Conservation (phyloP, 1,140 invertebrate genomes). For the Cyrtorhinus lividipennis region DNA sequence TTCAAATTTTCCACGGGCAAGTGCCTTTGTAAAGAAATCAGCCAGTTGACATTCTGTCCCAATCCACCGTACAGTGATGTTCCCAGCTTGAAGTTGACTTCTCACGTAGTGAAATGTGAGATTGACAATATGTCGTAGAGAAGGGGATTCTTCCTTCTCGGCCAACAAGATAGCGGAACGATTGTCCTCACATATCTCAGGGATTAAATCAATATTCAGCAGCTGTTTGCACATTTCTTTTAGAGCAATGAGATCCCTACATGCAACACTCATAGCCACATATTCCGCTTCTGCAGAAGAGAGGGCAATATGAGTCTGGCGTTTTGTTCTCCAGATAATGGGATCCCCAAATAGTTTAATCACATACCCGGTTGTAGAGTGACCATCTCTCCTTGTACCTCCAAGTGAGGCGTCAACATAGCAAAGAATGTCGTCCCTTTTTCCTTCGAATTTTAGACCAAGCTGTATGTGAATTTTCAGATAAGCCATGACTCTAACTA, state of each 20-base stretch:
- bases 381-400: conserved; percentile 2
- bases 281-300: conserved; percentile 30
- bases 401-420: conserved; percentile 25
- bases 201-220: neutral
- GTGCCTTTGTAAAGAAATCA: neutral
- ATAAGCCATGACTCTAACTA: neutral
- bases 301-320: conserved; percentile 27
- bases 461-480: neutral
- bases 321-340: conserved; percentile 27
- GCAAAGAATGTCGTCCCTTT: conserved; percentile 13
- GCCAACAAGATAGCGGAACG: neutral
- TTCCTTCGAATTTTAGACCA: neutral
- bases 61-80: neutral
- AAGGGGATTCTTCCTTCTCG: neutral
- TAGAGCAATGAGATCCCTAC: conserved; percentile 27
- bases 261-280: conserved; percentile 25
- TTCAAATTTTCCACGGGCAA: neutral
- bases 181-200: neutral
- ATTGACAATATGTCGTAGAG: neutral
- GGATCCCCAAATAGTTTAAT: conserved; percentile 22
- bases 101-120: neutral
- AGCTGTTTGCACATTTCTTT: conserved; percentile 16
- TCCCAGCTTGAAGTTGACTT: neutral
- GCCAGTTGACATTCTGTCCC: neutral
- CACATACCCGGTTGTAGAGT: conserved; percentile 24